Base-by-base conservation (phyloP, 2,797 vertebrate genomes). In the Danio kyathit region DNA sequence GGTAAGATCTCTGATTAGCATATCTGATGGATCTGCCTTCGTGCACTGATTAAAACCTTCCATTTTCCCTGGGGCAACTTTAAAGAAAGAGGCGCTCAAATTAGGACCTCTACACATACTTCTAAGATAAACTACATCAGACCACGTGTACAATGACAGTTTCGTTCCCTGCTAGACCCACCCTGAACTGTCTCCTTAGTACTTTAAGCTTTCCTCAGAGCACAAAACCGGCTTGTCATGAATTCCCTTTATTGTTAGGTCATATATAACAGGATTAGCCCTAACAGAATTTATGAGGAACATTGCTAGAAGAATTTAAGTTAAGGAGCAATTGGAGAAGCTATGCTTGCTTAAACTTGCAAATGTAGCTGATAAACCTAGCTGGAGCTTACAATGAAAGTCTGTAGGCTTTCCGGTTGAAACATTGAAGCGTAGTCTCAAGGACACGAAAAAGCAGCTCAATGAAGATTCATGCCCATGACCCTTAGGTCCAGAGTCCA, bases 1-100 rank as follows among this genome's bases (percentile, higher is more conserved):
- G 93, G 91, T 93, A 90, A 92, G 90, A 88, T 91, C 81, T 84
- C 89, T 91, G 87, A 91, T 93, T 94, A 93, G 88, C 92, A 94
- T 93, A 92, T 90, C 91, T 92, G 92, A 93, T 92, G 88, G 91
- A 91, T 92, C 87, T 69, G 81, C 88, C 88, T 86, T 88, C 89
- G 88, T 88, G 87, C 88, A 82, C 90, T 92, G 91, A 93, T 92
- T 89, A 87, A 87, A 88, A 86, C 89, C 86, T 88, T 89, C 83
- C 84, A 65, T 52, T 71, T 29, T 70, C 87, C 86, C 85, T n/a
- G 56, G 77, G 86, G 88, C 77, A 61, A 85, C 81, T 87, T 88
- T 86, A 82, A 83, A 87, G 82, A 83, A 81, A 87, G 72, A 84
- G 80, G 69, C 60, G 72, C 70, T 51, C 74, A 82, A 83, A 84